Evolutionary conservation across 2,113 vertebrate species (phyloP).

Genomic region (Megaceryle maxima): DNA sequence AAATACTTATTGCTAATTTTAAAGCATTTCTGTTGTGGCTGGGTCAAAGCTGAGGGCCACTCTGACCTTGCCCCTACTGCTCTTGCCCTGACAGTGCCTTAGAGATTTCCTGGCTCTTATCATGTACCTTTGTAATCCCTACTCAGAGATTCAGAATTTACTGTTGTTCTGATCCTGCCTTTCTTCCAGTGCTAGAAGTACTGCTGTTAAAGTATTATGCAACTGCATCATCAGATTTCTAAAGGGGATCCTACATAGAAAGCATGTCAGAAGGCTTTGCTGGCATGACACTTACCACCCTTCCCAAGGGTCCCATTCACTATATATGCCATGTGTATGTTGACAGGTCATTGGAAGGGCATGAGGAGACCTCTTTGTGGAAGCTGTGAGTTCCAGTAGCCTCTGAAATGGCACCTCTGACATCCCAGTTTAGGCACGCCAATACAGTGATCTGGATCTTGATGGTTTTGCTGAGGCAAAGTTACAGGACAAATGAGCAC

Average conservation of each 20-base stretch:
- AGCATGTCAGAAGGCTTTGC: background rate
- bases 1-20: background rate
- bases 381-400: background rate
- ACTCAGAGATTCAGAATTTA: background rate
- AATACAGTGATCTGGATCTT: background rate
- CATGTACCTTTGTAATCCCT: background rate
- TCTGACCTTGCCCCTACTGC: background rate
- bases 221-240: background rate
- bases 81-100: background rate
- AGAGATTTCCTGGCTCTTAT: background rate
- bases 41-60: background rate
- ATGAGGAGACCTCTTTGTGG: background rate
- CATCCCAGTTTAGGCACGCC: too few relatives aligned
- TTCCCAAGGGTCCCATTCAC: background rate
- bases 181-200: background rate
- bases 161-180: background rate
- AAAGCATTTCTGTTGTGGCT: background rate
- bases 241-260: background rate
- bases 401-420: background rate
- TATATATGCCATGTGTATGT: background rate
- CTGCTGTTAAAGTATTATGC: background rate
- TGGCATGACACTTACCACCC: accelerated
- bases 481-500: background rate
- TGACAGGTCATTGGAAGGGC: background rate
- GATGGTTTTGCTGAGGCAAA: background rate